A percentile compares a stretch with the other conserved stretches of the same genome.
These are phyloP conservation scores for Lamprotornis superbus DNA, from an alignment of 2,113 vertebrate species.

Conservation along the genomic window DNA sequence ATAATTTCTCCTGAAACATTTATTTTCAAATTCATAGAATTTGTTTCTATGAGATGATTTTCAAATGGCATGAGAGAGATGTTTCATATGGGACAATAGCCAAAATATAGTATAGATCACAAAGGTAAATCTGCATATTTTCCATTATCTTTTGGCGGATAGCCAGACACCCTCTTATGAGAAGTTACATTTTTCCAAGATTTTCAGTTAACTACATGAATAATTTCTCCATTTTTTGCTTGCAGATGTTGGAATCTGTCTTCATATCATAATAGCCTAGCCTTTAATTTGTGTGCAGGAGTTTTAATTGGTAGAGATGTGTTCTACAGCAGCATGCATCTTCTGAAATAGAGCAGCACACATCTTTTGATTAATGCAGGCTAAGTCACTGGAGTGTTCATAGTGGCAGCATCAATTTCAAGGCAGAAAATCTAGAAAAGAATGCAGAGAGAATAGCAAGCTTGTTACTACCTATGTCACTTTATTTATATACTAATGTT, in stretches of 20 bases:
- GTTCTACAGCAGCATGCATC: neutral
- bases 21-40: neutral
- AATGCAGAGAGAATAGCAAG: neutral
- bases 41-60: neutral
- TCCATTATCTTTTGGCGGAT: neutral
- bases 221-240: neutral
- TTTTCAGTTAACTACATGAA: constrained; percentile 5
- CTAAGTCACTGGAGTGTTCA: neutral
- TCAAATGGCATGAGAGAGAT: neutral
- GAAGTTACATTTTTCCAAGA: neutral
- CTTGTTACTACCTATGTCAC: neutral
- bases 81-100: neutral
- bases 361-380: neutral
- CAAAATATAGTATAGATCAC: neutral
- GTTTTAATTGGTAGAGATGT: neutral
- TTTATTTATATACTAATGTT: neutral
- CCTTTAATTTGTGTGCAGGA: neutral
- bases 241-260: neutral
- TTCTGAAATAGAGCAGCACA: neutral
- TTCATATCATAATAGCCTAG: neutral
- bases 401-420: neutral
- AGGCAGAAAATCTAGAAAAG: neutral
- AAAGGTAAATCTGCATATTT: neutral
- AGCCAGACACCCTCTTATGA: neutral
- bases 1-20: neutral